A percentile compares a stretch with the other conserved stretches of the same genome.
These are phyloP conservation scores for Xestia rhomboidea DNA, from an alignment of 2,888 invertebrate genomes.

Conservation along the genomic window DNA sequence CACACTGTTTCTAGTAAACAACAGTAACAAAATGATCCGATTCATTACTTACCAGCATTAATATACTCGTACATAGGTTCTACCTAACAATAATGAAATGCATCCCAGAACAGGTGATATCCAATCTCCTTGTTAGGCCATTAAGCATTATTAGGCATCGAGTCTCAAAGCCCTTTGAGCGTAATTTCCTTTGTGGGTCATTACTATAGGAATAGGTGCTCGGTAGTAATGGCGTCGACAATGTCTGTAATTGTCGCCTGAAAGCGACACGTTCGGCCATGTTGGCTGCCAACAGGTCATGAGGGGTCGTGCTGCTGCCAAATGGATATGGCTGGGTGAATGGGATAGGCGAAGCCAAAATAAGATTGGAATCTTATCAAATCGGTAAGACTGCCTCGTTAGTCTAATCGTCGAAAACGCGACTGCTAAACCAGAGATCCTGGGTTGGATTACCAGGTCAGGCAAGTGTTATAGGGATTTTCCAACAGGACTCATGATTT, in stretches of 20 bases:
- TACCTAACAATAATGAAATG: not conserved
- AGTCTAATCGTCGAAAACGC: no score
- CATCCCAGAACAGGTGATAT: conserved; percentile 9
- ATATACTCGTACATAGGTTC: not conserved
- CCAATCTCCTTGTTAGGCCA: not conserved
- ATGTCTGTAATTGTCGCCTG: conserved; percentile 6
- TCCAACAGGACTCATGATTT: no score
- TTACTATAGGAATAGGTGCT: conserved; percentile 9
- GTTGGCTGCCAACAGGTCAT: conserved; percentile 24
- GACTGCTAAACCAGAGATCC: no score
- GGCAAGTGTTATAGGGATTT: no score
- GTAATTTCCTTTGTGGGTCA: conserved; percentile 25
- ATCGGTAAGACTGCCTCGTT: no score
- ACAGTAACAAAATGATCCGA: not conserved
- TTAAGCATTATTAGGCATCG: conserved; percentile 24
- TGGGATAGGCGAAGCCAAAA: not conserved
- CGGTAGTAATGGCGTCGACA: conserved; percentile 4
- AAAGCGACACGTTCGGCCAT: conserved; percentile 10
- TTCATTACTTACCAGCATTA: not conserved
- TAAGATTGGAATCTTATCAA: not conserved
- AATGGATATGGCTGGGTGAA: conserved; percentile 5
- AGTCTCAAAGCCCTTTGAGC: conserved; percentile 23
- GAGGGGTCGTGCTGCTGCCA: conserved; percentile 16
- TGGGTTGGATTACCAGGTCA: no score
- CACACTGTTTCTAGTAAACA: not conserved